Base-by-base conservation (phyloP, 2,113 vertebrate species). In the Platysternon megacephalum region DNA sequence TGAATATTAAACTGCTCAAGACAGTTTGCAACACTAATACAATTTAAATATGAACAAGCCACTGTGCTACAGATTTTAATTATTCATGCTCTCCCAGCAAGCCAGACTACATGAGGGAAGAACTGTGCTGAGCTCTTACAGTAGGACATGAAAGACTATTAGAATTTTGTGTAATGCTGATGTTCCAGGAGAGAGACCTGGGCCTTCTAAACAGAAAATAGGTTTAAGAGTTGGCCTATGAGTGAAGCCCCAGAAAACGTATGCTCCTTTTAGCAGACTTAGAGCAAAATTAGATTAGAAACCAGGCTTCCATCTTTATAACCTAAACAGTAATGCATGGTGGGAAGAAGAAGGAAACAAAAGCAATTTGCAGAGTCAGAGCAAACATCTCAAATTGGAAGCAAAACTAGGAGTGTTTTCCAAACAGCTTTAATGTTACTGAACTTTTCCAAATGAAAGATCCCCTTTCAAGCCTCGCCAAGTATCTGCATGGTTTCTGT, bases 21-120 rank as follows among this genome's bases (percentile, higher is more conserved):
- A 95, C 84, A 49, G 93, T 94, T 96, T 94, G 97, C 94, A 96
- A 22, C 96, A 58, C 97, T 97, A 96, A 96, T 91, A 39, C 95
- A 72, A 79, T 2, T 95, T 91, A 79, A 95, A 90, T 80, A 82
- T 2, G 46, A 97, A 97, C 97, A 97, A 98, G 95, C 93, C 96
- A 85, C 90, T 82, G 89, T 58, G 98, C 95, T 87, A 96, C 24
- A 89, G 97, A 94, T 94, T 93, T 95, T 93, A 97, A 97, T 98
- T 93, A 97, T 97, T 96, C 91, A 96, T 95, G 32, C 79, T 95
- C 93, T 94, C 93, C 90, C 93, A 61, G 92, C 95, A 85, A 95
- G 92, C 94, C 93, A 3, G 89, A 79, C 48, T 80, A 72, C 58
- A 51, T 13, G 92, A 87, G 95, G 58, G 93, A 74, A 3, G 68